Conservation (phyloP, 2,797 vertebrate genomes). For the Myiotriccus ornatus region DNA sequence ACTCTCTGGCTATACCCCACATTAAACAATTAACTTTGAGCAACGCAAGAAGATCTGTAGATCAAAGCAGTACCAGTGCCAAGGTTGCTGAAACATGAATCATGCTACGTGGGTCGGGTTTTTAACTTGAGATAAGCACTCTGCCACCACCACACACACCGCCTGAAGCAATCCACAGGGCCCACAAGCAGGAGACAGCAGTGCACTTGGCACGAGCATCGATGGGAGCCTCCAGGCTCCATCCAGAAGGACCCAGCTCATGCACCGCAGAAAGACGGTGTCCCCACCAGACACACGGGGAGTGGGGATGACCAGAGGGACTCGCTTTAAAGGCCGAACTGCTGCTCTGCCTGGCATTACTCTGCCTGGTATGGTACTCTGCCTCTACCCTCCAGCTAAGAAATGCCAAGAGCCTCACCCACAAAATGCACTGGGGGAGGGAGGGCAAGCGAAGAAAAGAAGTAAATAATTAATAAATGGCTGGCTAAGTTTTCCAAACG, state of each 20-base stretch:
- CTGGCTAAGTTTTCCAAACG: background rate
- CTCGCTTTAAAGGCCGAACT: background rate
- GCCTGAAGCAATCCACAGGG: background rate
- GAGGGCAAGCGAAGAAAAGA: background rate
- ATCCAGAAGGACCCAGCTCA: background rate
- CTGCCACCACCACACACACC: background rate
- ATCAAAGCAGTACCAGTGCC: background rate
- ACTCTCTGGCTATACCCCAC: background rate
- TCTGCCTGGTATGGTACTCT: rapidly evolving
- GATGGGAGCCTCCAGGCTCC: rapidly evolving
- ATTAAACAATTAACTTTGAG: background rate
- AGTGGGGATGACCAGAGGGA: background rate
- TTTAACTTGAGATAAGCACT: background rate
- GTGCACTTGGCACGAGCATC: rapidly evolving
- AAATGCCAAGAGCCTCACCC: background rate
- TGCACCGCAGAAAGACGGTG: rapidly evolving
- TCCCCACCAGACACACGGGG: background rate
- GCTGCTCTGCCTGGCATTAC: background rate
- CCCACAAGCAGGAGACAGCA: rapidly evolving
- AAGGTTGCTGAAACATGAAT: background rate
- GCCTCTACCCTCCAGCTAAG: background rate
- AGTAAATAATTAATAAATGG: background rate
- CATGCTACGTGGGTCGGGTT: background rate
- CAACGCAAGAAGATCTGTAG: background rate
- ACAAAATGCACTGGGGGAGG: background rate